Evolutionary conservation across 2,113 vertebrate species (phyloP).

Genomic region (Sorex fumeus): DNA sequence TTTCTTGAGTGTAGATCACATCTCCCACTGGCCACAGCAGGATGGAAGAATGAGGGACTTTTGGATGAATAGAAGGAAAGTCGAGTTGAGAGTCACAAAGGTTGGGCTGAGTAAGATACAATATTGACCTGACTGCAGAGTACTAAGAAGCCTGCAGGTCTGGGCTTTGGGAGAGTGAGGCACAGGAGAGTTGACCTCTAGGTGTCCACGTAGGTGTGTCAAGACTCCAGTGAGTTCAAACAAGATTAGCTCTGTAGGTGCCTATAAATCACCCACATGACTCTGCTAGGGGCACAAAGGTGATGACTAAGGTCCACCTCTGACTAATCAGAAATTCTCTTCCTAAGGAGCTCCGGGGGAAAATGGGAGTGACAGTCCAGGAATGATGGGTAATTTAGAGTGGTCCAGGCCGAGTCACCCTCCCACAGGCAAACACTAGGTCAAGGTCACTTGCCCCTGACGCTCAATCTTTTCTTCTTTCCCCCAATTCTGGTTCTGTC

Average conservation of each 20-base stretch:
- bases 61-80: no score
- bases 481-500: neutral
- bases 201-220: constrained; percentile 35
- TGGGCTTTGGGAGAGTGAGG: constrained; percentile 40
- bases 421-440: neutral
- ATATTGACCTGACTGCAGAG: neutral
- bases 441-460: neutral
- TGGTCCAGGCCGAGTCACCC: constrained; percentile 3
- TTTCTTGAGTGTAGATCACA: no score
- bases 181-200: neutral
- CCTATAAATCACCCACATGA: neutral
- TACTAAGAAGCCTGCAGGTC: neutral
- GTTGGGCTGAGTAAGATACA: neutral
- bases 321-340: constrained; percentile 13
- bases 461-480: neutral
- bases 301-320: constrained; percentile 8
- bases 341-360: constrained; percentile 5
- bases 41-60: no score
- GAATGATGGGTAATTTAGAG: neutral
- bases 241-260: neutral
- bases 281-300: neutral
- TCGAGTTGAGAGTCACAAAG: neutral
- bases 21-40: no score
- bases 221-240: neutral
- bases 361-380: constrained; percentile 26